These are phyloP conservation scores for Melinopterus prodromus DNA, from an alignment of 2,888 invertebrate species.

Conservation along the genomic window DNA sequence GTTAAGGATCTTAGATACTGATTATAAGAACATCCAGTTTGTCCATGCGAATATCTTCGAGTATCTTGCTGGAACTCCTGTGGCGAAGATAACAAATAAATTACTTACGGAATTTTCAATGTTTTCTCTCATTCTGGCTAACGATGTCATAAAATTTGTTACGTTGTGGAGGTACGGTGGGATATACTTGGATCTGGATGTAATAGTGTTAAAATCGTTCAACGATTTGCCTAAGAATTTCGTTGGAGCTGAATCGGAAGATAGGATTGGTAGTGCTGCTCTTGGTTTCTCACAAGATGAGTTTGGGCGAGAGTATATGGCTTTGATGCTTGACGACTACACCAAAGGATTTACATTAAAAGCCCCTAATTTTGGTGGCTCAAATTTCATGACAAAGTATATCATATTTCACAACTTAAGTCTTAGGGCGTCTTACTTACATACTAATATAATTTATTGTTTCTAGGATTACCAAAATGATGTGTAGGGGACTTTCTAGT, in stretches of 20 bases:
- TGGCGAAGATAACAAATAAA: slow-evolving; percentile 64
- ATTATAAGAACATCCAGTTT: slow-evolving; percentile 64
- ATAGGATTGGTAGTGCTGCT: slow-evolving; percentile 72
- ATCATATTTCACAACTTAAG: background rate
- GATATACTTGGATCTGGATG: slow-evolving; percentile 79
- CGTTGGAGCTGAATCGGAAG: slow-evolving; percentile 68
- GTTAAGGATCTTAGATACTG: slow-evolving; percentile 55
- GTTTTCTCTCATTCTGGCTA: slow-evolving; percentile 69
- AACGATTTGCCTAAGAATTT: slow-evolving; percentile 66
- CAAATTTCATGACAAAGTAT: slow-evolving; percentile 72
- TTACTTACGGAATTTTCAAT: slow-evolving; percentile 62
- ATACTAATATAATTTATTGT: slow-evolving; percentile 11
- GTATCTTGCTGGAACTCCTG: slow-evolving; percentile 66
- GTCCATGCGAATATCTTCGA: slow-evolving; percentile 62
- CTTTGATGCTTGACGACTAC: slow-evolving; percentile 64
- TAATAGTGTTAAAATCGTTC: slow-evolving; percentile 71
- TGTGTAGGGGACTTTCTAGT: slow-evolving; percentile 61
- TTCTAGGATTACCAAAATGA: slow-evolving; percentile 62
- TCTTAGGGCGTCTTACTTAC: too few relatives aligned
- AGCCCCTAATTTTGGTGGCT: slow-evolving; percentile 70
- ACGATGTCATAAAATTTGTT: slow-evolving; percentile 71
- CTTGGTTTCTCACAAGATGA: slow-evolving; percentile 67
- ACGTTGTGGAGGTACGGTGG: slow-evolving; percentile 81
- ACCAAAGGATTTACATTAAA: slow-evolving; percentile 6
- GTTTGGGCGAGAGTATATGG: slow-evolving; percentile 68